Base-by-base conservation (phyloP, 2,113 vertebrate genomes). In the Saccopteryx bilineata region DNA sequence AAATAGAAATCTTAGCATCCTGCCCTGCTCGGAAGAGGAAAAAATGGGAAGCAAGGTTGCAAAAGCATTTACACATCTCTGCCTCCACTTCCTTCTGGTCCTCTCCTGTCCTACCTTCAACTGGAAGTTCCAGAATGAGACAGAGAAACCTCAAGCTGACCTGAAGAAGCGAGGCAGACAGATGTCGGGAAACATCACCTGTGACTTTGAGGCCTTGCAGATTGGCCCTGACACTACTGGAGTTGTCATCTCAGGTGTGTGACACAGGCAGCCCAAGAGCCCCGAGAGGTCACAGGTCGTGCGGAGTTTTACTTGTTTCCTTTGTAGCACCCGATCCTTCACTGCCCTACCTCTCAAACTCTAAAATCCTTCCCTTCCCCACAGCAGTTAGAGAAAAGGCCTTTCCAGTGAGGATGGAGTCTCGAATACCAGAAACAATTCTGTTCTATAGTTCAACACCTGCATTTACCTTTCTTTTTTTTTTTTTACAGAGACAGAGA, bases 51-150 rank as follows among this genome's bases (percentile, higher is more conserved):
- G 17, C 2, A 4, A 13, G 28, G 24, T 14, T 39, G 19, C 5
- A 28, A 48, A 8, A 1, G 1, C 0, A 0, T 89, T 46, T 10
- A 24, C 8, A 8, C 9, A 3, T 48, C 52, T n/a, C 14, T 12
- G 39, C 8, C 75, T 69, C 24, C 58, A 7, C 39, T n/a, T 2
- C 9, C n/a, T 50, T 2, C 0, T 9, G 0, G 48, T 66, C 50
- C 23, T 28, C 52, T 61, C 72, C 31, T 10, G 39, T 19, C 63
- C 26, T 19, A 31, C 23, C 6, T 33, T 15, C 54, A 63, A 9
- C 54, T 21, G 11, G 33, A 84, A 17, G 24, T 17, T 48, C 48
- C 74, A 60, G 39, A 75, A 31, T 23, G 26, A 68, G 66, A 48
- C 61, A 19, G 7, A 54, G 33, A 72, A 58, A 28, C 56, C 33